phyloP scores from a whole-genome alignment of 1,140 invertebrate genomes.

The Papilio helenus region DNA sequence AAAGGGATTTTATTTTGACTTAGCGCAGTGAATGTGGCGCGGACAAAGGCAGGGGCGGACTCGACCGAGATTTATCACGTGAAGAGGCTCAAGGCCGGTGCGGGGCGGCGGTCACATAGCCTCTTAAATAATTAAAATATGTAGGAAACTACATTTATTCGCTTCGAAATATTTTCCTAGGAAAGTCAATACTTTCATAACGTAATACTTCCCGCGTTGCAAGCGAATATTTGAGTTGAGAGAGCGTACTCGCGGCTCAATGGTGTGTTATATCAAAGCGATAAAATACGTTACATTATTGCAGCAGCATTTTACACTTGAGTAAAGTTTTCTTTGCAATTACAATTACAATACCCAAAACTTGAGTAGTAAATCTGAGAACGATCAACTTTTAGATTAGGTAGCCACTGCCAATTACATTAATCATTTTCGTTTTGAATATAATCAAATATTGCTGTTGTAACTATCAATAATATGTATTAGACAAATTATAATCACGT shows the following conservation, averaged over 20 bases:
- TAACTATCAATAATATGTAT: neutral
- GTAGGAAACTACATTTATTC: neutral
- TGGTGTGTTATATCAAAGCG: too few relatives aligned
- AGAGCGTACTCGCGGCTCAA: too few relatives aligned
- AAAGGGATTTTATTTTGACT: slow-evolving; percentile 21
- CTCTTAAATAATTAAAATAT: neutral
- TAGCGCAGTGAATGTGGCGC: slow-evolving; percentile 6
- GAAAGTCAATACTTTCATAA: neutral
- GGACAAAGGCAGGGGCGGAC: slow-evolving; percentile 19
- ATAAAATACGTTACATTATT: neutral
- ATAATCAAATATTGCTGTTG: too few relatives aligned
- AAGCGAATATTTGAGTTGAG: neutral
- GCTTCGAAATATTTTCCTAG: neutral
- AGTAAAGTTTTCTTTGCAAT: too few relatives aligned
- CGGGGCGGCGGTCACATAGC: neutral
- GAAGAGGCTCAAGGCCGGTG: neutral
- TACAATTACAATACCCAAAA: too few relatives aligned
- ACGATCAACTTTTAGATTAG: too few relatives aligned
- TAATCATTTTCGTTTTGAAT: too few relatives aligned
- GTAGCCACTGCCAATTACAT: too few relatives aligned
- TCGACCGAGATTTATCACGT: slow-evolving; percentile 8
- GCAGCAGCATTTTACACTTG: too few relatives aligned
- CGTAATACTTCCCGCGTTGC: neutral
- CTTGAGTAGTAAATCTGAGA: too few relatives aligned
- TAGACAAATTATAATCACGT: neutral